A percentile compares a stretch with the other conserved stretches of the same genome.
Evolutionary conservation across 1,140 invertebrate species (phyloP).

Genomic region (Drosophila ogumai): DNA sequence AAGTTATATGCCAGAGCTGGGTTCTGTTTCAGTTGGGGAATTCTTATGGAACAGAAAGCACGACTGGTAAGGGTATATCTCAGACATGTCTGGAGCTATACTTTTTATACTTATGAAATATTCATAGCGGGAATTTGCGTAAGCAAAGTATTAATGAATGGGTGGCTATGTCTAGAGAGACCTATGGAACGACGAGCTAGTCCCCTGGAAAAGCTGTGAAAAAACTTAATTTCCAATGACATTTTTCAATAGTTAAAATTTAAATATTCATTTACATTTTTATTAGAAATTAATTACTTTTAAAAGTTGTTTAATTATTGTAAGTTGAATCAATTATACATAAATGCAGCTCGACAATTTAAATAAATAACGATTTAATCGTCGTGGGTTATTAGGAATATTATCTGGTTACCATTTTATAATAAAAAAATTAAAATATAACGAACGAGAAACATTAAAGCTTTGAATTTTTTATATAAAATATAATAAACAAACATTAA

Average conservation of each 20-base stretch:
- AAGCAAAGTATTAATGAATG: slow-evolving; percentile 6
- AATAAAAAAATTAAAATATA: no score
- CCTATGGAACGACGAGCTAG: background rate
- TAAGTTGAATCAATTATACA: background rate
- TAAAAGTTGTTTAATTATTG: background rate
- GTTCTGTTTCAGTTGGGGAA: background rate
- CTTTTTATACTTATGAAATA: slow-evolving; percentile 54
- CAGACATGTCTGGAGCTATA: slow-evolving; percentile 12
- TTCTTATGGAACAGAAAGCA: background rate
- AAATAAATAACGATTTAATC: background rate
- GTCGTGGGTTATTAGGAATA: background rate
- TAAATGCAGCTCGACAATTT: background rate
- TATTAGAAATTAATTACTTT: background rate
- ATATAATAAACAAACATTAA: no score
- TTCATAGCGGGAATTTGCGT: slow-evolving; percentile 46
- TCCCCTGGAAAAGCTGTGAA: background rate
- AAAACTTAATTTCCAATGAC: background rate
- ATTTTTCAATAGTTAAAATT: background rate
- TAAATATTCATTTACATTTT: background rate
- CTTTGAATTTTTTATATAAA: no score
- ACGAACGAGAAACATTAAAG: no score
- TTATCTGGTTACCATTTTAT: background rate
- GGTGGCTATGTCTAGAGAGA: background rate
- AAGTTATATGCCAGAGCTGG: background rate
- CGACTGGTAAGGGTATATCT: background rate